Conservation (phyloP, 2,797 vertebrate genomes). For the Oreortyx pictus region DNA sequence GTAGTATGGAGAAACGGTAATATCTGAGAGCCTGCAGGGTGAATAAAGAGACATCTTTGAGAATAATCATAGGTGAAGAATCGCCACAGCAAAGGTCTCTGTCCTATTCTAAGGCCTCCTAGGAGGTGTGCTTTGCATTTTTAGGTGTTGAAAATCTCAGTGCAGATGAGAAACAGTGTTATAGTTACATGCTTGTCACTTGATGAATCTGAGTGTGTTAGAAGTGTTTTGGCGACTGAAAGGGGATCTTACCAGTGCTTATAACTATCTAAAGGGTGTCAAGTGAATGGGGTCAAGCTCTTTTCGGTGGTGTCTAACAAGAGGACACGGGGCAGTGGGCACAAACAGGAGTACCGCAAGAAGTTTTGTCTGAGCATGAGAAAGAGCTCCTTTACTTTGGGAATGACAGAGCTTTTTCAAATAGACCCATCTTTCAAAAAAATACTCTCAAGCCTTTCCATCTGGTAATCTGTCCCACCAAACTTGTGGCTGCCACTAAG, state of each 20-base stretch:
- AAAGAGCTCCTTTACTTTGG: background rate
- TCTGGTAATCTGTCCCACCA: background rate
- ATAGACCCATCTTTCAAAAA: background rate
- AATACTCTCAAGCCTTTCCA: background rate
- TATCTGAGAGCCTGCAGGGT: background rate
- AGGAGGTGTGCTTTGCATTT: background rate
- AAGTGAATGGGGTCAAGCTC: background rate
- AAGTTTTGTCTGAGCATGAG: background rate
- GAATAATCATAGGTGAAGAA: background rate
- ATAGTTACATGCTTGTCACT: background rate
- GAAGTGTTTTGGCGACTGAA: background rate
- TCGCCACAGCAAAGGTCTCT: background rate
- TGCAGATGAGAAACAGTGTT: background rate
- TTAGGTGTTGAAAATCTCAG: background rate
- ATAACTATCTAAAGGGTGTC: background rate
- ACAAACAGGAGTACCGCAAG: background rate
- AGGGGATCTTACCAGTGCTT: background rate
- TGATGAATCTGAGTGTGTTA: background rate
- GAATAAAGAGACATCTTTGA: background rate
- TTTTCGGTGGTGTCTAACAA: background rate
- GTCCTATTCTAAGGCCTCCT: background rate
- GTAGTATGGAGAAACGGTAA: background rate
- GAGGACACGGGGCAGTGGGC: background rate
- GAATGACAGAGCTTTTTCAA: background rate
- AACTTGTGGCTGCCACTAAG: background rate